Percentiles rank a stretch among this genome's conserved stretches.
Conservation (phyloP, 1,140 invertebrate genomes). For the Popillia japonica region DNA sequence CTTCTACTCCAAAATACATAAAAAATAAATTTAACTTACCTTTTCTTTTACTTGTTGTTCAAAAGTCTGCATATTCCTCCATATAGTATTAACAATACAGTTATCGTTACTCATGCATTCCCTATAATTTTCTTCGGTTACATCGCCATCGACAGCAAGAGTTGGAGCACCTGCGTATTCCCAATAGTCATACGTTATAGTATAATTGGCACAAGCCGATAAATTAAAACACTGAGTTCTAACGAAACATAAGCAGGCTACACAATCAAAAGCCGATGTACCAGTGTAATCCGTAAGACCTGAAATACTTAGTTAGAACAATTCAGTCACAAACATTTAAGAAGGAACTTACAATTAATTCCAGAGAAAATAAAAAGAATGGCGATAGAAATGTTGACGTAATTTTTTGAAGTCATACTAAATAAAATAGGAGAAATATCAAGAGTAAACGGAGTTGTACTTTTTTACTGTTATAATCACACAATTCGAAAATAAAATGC, state of each 20-base stretch:
- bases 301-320: background rate
- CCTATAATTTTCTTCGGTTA: background rate
- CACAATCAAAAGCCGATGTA: background rate
- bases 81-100: slow-evolving; percentile 8
- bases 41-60: background rate
- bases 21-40: too few relatives aligned
- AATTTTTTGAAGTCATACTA: too few relatives aligned
- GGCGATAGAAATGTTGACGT: too few relatives aligned
- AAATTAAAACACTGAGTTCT: background rate
- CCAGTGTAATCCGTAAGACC: background rate
- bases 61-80: background rate
- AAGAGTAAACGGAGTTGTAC: too few relatives aligned
- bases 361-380: too few relatives aligned
- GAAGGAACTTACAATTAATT: too few relatives aligned
- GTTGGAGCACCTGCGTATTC: background rate
- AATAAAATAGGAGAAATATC: too few relatives aligned
- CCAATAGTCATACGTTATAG: background rate
- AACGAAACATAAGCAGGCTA: background rate
- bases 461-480: too few relatives aligned
- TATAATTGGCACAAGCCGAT: background rate
- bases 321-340: too few relatives aligned
- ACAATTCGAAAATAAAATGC: too few relatives aligned
- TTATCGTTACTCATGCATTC: slow-evolving; percentile 1
- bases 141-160: background rate
- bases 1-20: too few relatives aligned